Base-by-base conservation (phyloP, 2,888 invertebrate genomes). In the Zhengitettix transpicula region DNA sequence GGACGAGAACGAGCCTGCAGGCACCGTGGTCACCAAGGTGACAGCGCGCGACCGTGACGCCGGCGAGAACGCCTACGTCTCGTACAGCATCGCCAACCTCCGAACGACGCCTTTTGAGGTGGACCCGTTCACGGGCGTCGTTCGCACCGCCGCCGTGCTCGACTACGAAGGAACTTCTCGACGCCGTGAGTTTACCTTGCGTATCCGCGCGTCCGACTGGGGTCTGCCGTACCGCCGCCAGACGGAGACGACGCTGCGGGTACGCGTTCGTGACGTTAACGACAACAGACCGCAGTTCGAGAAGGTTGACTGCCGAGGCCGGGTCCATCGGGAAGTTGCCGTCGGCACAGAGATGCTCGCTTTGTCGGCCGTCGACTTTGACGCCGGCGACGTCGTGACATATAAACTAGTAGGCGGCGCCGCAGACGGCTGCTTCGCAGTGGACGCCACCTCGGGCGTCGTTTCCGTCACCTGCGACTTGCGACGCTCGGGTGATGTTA, bases 11-110 rank as follows among this genome's bases (percentile, higher is more conserved):
- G 85, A 90, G 68, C 84, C 91, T 0, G 81, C 88, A 10, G 94
- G 94, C 1, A 85, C 87, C 1, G 82, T 85, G 11, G 90, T 97
- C 1, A 84, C 87, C 12, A 87, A 85, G 65, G 86, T 96, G 7
- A 78, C 81, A 54, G 97, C 96, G 0, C 83, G 83, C 63, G 97
- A 98, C 73, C 83, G 80, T 15, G 97, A 98, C 72, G 85, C 88
- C 1, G 95, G 93, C 0, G 95, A 96, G 70, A 97, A 95, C 74
- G 93, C 94, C 1, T 92, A 92, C 74, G 87, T 98, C 66, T 95
- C 93, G 0, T 97, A 95, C 76, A 88, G 91, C 67, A 87, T 96
- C 66, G 91, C 90, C 58, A 95, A 95, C 73, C 76, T 90, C 58
- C 87, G 88, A 68, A 85, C 87, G 59, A 88, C 92, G 15, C 97